phyloP scores from a whole-genome alignment of 2,113 vertebrate species.

The Pleuronectes platessa region DNA sequence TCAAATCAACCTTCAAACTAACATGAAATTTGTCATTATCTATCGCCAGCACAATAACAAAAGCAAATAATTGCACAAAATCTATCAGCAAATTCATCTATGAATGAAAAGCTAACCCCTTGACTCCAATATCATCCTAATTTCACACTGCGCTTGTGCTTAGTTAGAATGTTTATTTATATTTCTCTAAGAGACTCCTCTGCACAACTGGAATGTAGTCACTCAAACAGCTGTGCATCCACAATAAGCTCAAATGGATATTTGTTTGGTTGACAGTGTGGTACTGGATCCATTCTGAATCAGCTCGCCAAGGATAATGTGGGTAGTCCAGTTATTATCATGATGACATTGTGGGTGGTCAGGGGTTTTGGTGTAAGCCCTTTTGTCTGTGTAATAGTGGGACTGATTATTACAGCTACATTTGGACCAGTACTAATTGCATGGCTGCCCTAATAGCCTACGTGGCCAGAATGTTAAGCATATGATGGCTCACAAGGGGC shows the following conservation, averaged over 20 bases:
- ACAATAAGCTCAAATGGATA: conserved; percentile 28
- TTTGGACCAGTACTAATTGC: conserved; percentile 60
- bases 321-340: conserved; percentile 22
- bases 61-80: conserved; percentile 40
- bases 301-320: conserved; percentile 1
- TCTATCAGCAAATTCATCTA: conserved; percentile 32
- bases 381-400: conserved; percentile 55
- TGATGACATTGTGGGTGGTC: conserved; percentile 24
- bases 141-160: not conserved
- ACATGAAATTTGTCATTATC: conserved; percentile 14
- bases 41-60: conserved; percentile 1
- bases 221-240: conserved; percentile 27
- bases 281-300: conserved; percentile 23
- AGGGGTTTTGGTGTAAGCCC: conserved; percentile 40
- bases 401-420: conserved; percentile 64
- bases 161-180: not conserved
- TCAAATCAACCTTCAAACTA: conserved; percentile 20
- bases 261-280: conserved; percentile 24
- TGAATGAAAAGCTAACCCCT: not conserved
- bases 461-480: conserved; percentile 56
- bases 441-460: conserved; percentile 47
- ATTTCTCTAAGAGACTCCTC: not conserved
- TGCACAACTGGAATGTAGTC: not conserved
- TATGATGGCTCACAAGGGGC: conserved; percentile 45
- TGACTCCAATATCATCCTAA: not conserved